Percentiles rank a stretch among this genome's conserved stretches.
phyloP scores from a whole-genome alignment of 1,140 invertebrate species.

The Zaprionus taronus region DNA sequence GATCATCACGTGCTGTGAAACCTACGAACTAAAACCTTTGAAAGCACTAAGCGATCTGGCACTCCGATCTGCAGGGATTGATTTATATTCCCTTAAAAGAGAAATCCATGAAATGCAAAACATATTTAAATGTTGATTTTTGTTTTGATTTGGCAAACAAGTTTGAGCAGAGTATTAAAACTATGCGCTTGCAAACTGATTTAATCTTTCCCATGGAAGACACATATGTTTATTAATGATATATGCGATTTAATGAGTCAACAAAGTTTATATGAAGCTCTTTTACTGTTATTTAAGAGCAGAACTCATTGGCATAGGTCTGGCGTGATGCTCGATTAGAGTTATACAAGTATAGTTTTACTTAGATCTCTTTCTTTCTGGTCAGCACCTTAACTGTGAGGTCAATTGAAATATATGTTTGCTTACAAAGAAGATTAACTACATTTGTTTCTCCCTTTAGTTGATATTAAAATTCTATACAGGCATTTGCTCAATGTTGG shows the following conservation, averaged over 20 bases:
- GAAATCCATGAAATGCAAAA: slow-evolving; percentile 46
- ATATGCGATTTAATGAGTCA: no score
- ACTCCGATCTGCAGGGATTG: slow-evolving; percentile 15
- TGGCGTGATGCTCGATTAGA: neutral
- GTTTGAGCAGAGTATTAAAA: slow-evolving; percentile 41
- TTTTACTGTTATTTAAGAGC: no score
- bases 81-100: slow-evolving; percentile 57
- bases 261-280: no score
- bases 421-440: no score
- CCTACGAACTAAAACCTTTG: slow-evolving; percentile 27
- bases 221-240: no score
- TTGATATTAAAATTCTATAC: no score
- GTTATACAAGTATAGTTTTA: neutral
- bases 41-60: slow-evolving; percentile 44
- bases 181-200: neutral
- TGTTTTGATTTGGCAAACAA: slow-evolving; percentile 39
- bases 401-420: no score
- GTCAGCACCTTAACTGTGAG: no score
- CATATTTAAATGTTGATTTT: slow-evolving; percentile 42
- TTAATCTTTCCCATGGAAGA: neutral
- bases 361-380: no score
- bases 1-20: slow-evolving; percentile 35
- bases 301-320: no score
- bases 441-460: no score
- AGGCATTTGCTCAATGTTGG: no score